Evolutionary conservation across 2,888 invertebrate genomes (phyloP).

Genomic region (Stenoptilia bipunctidactyla): DNA sequence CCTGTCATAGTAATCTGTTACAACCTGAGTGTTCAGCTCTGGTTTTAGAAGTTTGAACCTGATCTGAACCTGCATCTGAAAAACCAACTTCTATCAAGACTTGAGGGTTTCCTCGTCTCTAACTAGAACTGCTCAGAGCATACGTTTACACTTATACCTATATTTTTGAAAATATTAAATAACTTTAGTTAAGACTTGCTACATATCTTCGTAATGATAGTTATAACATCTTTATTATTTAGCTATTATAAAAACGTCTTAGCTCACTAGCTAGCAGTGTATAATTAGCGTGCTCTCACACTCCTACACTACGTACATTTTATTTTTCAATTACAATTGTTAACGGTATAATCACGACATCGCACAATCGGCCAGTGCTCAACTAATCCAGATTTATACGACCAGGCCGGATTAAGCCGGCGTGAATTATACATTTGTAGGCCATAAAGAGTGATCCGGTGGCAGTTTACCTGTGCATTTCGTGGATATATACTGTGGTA

Average conservation of each 20-base stretch:
- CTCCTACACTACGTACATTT: slow-evolving; percentile 22
- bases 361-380: slow-evolving; percentile 54
- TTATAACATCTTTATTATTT: too few relatives aligned
- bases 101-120: too few relatives aligned
- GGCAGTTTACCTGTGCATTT: slow-evolving; percentile 49
- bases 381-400: slow-evolving; percentile 68
- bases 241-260: neutral
- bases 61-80: too few relatives aligned
- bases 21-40: too few relatives aligned
- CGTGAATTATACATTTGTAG: slow-evolving; percentile 71
- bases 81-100: too few relatives aligned
- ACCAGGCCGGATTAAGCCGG: slow-evolving; percentile 66
- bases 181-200: too few relatives aligned
- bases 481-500: slow-evolving; percentile 6
- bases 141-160: too few relatives aligned
- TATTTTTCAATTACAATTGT: slow-evolving; percentile 70
- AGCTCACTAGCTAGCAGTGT: neutral
- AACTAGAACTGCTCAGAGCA: too few relatives aligned
- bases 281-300: neutral
- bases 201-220: too few relatives aligned
- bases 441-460: slow-evolving; percentile 70
- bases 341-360: slow-evolving; percentile 64
- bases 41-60: too few relatives aligned
- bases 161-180: too few relatives aligned
- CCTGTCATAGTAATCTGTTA: too few relatives aligned